phyloP scores from a whole-genome alignment of 2,797 vertebrate genomes.

The Sebastes goodei region DNA sequence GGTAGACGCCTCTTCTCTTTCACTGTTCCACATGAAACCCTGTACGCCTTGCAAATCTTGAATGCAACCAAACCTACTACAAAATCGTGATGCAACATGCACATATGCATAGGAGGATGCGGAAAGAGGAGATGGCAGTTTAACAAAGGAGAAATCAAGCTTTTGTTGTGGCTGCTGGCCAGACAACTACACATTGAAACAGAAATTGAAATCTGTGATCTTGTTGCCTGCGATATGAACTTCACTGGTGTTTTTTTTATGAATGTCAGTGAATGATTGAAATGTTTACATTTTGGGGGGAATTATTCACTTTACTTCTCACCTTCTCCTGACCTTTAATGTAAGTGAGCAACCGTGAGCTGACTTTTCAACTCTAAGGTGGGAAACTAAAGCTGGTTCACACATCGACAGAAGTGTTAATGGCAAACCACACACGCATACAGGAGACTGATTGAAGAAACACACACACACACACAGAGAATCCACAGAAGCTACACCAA shows the following conservation, averaged over 20 bases:
- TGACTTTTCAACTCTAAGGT: background rate
- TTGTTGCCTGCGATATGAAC: background rate
- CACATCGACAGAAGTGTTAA: background rate
- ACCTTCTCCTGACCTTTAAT: background rate
- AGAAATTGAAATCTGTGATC: background rate
- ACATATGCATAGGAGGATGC: background rate
- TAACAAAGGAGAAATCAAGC: background rate
- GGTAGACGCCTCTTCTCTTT: background rate
- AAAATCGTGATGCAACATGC: background rate
- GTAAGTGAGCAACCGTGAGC: background rate
- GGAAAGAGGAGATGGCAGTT: background rate
- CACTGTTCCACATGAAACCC: background rate
- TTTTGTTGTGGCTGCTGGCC: background rate
- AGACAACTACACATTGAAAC: background rate
- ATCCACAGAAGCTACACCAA: constrained; percentile 50
- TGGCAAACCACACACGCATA: background rate
- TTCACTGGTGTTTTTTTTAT: background rate
- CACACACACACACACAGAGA: background rate
- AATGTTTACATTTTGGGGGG: background rate
- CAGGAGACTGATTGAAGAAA: background rate
- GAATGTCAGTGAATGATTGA: background rate
- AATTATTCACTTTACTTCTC: background rate
- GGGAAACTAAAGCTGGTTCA: background rate
- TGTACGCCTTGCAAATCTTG: background rate
- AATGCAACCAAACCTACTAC: background rate